Percentiles rank a stretch among this genome's conserved stretches.
These are phyloP conservation scores for Helicoverpa zea DNA, from an alignment of 1,140 invertebrate genomes.

Conservation along the genomic window DNA sequence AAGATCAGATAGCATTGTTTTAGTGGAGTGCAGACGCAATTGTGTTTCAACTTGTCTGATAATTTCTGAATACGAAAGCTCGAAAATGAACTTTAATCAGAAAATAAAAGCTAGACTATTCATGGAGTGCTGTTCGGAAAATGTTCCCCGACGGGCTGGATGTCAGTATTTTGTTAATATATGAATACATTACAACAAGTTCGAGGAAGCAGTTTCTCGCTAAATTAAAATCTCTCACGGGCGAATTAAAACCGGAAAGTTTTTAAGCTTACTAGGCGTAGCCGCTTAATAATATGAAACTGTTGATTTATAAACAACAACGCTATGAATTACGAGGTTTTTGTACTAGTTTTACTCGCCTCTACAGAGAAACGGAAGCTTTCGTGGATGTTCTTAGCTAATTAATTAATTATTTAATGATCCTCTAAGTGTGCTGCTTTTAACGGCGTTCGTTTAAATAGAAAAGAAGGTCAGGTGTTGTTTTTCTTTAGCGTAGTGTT, in stretches of 20 bases:
- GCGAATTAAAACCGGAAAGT: constrained; percentile 80
- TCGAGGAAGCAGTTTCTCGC: constrained; percentile 74
- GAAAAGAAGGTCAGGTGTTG: not conserved
- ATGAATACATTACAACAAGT: constrained; percentile 80
- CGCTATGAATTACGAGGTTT: constrained; percentile 56
- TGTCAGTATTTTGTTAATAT: constrained; percentile 73
- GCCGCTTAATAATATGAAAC: constrained; percentile 81
- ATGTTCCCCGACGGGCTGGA: constrained; percentile 43
- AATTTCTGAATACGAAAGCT: not conserved
- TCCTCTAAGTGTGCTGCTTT: not conserved
- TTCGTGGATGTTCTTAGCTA: constrained; percentile 5
- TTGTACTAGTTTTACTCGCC: constrained; percentile 49
- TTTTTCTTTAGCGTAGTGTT: too few relatives aligned
- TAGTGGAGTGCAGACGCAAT: not conserved
- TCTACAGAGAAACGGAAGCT: constrained; percentile 1
- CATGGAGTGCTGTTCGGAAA: constrained; percentile 8
- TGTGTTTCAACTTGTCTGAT: not conserved
- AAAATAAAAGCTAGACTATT: constrained; percentile 33
- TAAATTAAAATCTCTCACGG: constrained; percentile 82
- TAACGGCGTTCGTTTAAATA: not conserved
- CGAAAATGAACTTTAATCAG: not conserved
- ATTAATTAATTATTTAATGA: constrained; percentile 2
- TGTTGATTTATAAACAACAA: constrained; percentile 76
- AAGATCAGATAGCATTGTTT: not conserved
- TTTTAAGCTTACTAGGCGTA: constrained; percentile 80